phyloP scores from a whole-genome alignment of 2,888 invertebrate genomes.

The Ochropleura plecta region DNA sequence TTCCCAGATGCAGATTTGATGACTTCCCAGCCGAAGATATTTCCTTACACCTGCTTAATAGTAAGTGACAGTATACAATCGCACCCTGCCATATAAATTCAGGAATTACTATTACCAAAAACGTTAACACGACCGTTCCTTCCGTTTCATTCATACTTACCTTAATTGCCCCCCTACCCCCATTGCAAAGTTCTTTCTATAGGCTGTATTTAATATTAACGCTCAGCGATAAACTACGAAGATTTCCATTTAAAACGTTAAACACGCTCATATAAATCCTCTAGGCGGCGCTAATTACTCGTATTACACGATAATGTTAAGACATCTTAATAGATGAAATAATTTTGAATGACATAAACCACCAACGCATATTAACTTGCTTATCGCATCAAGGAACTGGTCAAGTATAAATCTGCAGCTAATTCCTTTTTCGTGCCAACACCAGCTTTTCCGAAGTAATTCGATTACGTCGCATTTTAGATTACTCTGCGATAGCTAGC shows the following conservation, averaged over 20 bases:
- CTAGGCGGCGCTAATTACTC: slow-evolving; percentile 30
- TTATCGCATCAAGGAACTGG: slow-evolving; percentile 36
- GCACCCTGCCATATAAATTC: slow-evolving; percentile 25
- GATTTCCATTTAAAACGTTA: slow-evolving; percentile 35
- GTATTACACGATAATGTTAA: slow-evolving; percentile 39
- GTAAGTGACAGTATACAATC: slow-evolving; percentile 31
- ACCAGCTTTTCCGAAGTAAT: slow-evolving; percentile 48
- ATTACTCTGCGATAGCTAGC: slow-evolving; percentile 46
- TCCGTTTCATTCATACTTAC: slow-evolving; percentile 38
- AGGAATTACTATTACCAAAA: slow-evolving; percentile 27
- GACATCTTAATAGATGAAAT: slow-evolving; percentile 26
- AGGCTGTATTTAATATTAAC: slow-evolving; percentile 40
- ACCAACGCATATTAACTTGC: slow-evolving; percentile 33
- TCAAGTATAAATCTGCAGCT: slow-evolving; percentile 33
- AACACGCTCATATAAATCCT: slow-evolving; percentile 36
- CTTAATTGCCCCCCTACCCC: slow-evolving; percentile 51
- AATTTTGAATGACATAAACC: slow-evolving; percentile 9
- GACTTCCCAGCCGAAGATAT: too few relatives aligned
- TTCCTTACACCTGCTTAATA: slow-evolving; percentile 9
- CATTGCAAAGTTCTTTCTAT: slow-evolving; percentile 52
- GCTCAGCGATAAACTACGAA: slow-evolving; percentile 44
- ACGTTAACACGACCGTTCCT: slow-evolving; percentile 33
- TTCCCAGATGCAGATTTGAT: too few relatives aligned
- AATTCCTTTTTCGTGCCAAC: slow-evolving; percentile 22
- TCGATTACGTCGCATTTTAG: slow-evolving; percentile 51